Base-by-base conservation (phyloP, 2,888 invertebrate species). In the Leptopilina myrica region DNA sequence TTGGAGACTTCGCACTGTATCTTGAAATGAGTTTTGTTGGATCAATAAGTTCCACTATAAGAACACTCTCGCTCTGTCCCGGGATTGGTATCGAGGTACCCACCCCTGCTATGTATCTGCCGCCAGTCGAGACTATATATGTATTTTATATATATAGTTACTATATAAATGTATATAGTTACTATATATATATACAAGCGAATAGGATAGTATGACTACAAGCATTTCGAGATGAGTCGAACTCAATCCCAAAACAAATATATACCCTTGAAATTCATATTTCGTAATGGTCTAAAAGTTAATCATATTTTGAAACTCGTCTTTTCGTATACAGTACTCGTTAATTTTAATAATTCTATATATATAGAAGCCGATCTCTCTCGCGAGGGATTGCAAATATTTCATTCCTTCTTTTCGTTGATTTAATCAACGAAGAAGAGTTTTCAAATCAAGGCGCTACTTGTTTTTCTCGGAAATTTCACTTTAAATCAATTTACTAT, bases 21-120 rank as follows among this genome's bases (percentile, higher is more conserved):
- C 92, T 92, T 91, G 92, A 91, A 92, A 92, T 92, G 91, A 92
- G 92, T 91, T 92, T 92, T 92, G 92, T 91, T 91, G 92, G 92
- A 92, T 92, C 92, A 92, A 92, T 92, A 92, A 92, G 92, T 91
- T 92, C 91, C 91, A 91, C 91, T 91, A 91, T 92, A 91, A 92
- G 91, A 92, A 92, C 91, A 91, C 90, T 90, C 90, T 89, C 88
- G 87, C 90, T 90, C 89, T 89, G 88, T 89, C 89, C 87, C 86
- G 87, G 86, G 84, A 77, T 83, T 83, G 83, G 86, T 88, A 89
- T 90, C 87, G 86, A 83, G 85, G 89, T 90, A 79, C 83, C 81
- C 85, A 84, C 85, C 82, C 84, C 83, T 78, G 77, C 62, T 82
- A 83, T 80, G 85, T 84, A 84, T 82, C 84, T 80, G 80, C 81